Evolutionary conservation across 1,140 invertebrate genomes (phyloP).

Genomic region (Elysia chlorotica): DNA sequence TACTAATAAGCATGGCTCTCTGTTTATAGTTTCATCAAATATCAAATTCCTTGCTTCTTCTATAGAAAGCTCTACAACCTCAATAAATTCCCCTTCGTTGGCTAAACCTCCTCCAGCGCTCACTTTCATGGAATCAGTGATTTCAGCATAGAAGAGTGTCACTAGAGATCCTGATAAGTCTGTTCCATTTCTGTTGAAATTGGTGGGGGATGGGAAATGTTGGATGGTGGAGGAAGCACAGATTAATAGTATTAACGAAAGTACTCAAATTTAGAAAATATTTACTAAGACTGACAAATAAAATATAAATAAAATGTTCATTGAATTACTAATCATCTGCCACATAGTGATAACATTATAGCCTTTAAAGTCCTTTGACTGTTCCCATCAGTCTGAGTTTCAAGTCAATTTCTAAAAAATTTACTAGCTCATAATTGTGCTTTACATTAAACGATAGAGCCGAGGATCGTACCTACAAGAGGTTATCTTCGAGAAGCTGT

Average conservation of each 20-base stretch:
- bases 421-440: too few species aligned
- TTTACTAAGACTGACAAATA: too few species aligned
- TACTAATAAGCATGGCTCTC: conserved; percentile 81
- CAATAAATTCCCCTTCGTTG: conserved; percentile 89
- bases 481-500: conserved; percentile 74
- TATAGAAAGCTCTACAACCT: conserved; percentile 84
- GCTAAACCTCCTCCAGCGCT: conserved; percentile 76
- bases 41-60: conserved; percentile 76
- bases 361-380: too few species aligned
- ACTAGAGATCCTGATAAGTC: conserved; percentile 66
- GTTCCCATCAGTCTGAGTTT: too few species aligned
- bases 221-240: not conserved
- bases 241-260: too few species aligned
- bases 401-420: too few species aligned
- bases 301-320: too few species aligned
- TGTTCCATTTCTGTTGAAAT: not conserved
- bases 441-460: too few species aligned
- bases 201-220: not conserved
- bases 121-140: conserved; percentile 85
- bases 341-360: too few species aligned
- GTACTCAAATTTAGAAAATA: too few species aligned
- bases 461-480: conserved; percentile 85
- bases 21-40: conserved; percentile 71
- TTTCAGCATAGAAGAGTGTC: conserved; percentile 89
- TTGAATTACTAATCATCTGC: too few species aligned